phyloP scores from a whole-genome alignment of 2,113 vertebrate species.

The Corythoichthys intestinalis region DNA sequence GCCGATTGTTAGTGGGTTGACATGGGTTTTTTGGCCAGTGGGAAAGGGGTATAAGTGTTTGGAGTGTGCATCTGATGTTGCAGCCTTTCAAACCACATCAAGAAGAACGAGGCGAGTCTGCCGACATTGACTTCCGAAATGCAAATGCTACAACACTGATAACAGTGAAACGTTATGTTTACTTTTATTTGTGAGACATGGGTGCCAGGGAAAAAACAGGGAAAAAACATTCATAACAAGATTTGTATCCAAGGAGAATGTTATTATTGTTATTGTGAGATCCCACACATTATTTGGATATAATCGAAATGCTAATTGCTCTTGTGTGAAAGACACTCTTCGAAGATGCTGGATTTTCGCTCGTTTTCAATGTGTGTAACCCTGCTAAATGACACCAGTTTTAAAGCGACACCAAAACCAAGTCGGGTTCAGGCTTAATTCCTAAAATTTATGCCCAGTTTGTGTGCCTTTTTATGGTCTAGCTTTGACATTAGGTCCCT shows the following conservation, averaged over 20 bases:
- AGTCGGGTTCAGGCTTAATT: background rate
- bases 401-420: background rate
- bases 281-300: background rate
- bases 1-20: too few species aligned
- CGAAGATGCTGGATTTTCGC: background rate
- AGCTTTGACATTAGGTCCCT: slow-evolving; percentile 9
- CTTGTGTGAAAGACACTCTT: too few species aligned
- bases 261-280: background rate
- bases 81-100: background rate
- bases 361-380: background rate
- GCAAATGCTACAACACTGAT: background rate
- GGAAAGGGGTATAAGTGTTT: background rate
- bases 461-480: background rate
- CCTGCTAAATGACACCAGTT: background rate
- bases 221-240: background rate
- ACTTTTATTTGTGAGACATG: background rate
- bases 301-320: too few species aligned
- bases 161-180: background rate
- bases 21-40: too few species aligned
- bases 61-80: background rate
- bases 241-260: background rate
- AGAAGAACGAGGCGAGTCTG: background rate
- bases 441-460: background rate
- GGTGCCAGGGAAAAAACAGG: background rate
- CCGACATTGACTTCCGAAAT: background rate